phyloP scores from a whole-genome alignment of 2,888 invertebrate species.

The Brenthis hecate region DNA sequence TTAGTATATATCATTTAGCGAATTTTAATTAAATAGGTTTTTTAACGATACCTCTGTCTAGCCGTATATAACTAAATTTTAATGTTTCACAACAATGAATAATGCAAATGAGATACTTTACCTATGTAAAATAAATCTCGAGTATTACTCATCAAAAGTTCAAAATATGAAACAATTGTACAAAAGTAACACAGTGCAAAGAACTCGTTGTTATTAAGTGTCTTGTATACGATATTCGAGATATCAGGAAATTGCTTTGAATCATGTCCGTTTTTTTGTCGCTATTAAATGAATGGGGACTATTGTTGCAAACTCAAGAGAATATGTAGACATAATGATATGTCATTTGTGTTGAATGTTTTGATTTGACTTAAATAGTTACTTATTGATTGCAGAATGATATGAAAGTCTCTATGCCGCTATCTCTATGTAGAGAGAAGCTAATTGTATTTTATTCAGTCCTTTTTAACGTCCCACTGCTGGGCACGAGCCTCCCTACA shows the following conservation, averaged over 20 bases:
- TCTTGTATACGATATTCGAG: slow-evolving; percentile 24
- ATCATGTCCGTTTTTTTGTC: slow-evolving; percentile 33
- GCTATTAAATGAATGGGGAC: slow-evolving; percentile 36
- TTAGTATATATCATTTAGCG: too few relatives aligned
- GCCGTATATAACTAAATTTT: too few relatives aligned
- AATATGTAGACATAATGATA: slow-evolving; percentile 44
- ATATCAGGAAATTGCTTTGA: slow-evolving; percentile 28
- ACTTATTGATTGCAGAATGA: neutral
- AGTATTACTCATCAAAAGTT: slow-evolving; percentile 16
- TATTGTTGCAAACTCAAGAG: slow-evolving; percentile 50
- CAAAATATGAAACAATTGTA: slow-evolving; percentile 2
- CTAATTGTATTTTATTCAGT: too few relatives aligned
- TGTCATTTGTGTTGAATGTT: slow-evolving; percentile 23
- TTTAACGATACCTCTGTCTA: too few relatives aligned
- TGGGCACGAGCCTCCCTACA: too few relatives aligned
- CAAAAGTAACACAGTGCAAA: slow-evolving; percentile 1
- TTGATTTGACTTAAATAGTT: slow-evolving; percentile 28
- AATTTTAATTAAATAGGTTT: too few relatives aligned
- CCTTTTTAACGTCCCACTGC: too few relatives aligned
- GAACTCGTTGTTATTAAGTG: slow-evolving; percentile 10
- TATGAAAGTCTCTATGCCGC: neutral
- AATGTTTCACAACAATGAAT: too few relatives aligned
- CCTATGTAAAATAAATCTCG: neutral
- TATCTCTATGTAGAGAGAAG: too few relatives aligned
- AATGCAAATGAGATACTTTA: too few relatives aligned